phyloP scores from a whole-genome alignment of 2,797 vertebrate genomes.

The Caiman crocodilus region DNA sequence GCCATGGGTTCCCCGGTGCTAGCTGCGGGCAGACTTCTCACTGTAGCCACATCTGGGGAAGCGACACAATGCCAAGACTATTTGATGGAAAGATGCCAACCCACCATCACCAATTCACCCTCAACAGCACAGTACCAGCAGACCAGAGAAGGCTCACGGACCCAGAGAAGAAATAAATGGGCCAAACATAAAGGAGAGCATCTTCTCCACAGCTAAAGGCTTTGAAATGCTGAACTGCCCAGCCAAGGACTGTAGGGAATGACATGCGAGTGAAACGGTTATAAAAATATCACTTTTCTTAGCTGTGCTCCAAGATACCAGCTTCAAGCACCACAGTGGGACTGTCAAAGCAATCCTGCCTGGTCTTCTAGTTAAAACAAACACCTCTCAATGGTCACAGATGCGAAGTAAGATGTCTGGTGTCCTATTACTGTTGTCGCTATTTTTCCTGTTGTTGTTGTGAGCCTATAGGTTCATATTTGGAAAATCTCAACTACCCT shows the following conservation, averaged over 20 bases:
- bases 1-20: neutral
- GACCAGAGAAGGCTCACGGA: neutral
- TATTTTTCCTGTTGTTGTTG: neutral
- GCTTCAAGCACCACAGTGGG: neutral
- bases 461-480: conserved; percentile 45
- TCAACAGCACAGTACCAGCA: neutral
- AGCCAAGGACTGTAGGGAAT: neutral
- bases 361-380: neutral
- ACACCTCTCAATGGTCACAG: conserved; percentile 33
- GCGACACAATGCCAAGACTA: rapidly evolving
- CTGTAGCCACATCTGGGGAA: neutral
- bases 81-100: neutral
- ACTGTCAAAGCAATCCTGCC: neutral
- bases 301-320: neutral
- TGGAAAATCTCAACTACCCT: conserved; percentile 47
- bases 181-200: neutral
- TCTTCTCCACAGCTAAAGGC: neutral
- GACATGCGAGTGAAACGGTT: neutral
- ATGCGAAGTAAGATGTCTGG: conserved; percentile 8
- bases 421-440: conserved; percentile 44
- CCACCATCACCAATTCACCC: neutral
- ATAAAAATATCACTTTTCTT: conserved; percentile 4
- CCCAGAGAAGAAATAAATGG: neutral
- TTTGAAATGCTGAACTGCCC: neutral
- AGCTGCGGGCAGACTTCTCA: neutral